Base-by-base conservation (phyloP, 1,140 invertebrate species). In the Gryon sp. region DNA sequence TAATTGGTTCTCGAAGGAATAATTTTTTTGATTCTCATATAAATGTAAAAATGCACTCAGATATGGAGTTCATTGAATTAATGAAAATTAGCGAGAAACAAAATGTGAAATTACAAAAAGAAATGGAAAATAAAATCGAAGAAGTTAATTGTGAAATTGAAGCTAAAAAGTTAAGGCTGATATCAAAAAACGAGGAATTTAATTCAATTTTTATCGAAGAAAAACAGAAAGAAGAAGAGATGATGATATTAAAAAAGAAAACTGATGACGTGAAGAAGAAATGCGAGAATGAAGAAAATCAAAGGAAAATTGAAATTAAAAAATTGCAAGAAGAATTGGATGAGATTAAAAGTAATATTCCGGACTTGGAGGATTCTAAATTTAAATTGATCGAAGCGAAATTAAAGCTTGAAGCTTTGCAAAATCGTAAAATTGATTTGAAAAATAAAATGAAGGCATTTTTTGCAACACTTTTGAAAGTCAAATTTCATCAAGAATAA, bases 381-480 rank as follows among this genome's bases (percentile, higher is more conserved):
- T 4, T 2, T 5, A 8, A 60, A 18, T 28, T 60, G 6, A 15
- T 2, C 2, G 30, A 46, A 2, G 32, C 26, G 7, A 34, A 48
- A 20, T 0, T 20, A 6, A 24, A 48, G 24, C 7, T 60, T 0
- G 12, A 36, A 4, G 18, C 19, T 4, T 22, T 60, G 15, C 11
- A 38, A 34, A 26, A 24, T 4, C 22, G 20, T 11, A 60, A 60
- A 26, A 2, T n/a, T 6, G 28, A 46, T 8, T 11, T 60, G 3
- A 60, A 48, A 14, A 9, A 38, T 6, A 60, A 60, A 38, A 60
- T 60, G 41, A 46, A 48, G 11, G 9, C 20, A 2, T 60, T 60
- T 12, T 60, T 60, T 18, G 41, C 28, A n/a, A 36, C 30, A 1
- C 43, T 60, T n/a, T 9, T 60, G n/a, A 36, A 60, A 38, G 30